Percentiles rank a stretch among this genome's conserved stretches.
Evolutionary conservation across 2,888 invertebrate species (phyloP).

Genomic region (Glyphotaelius pellucidus): DNA sequence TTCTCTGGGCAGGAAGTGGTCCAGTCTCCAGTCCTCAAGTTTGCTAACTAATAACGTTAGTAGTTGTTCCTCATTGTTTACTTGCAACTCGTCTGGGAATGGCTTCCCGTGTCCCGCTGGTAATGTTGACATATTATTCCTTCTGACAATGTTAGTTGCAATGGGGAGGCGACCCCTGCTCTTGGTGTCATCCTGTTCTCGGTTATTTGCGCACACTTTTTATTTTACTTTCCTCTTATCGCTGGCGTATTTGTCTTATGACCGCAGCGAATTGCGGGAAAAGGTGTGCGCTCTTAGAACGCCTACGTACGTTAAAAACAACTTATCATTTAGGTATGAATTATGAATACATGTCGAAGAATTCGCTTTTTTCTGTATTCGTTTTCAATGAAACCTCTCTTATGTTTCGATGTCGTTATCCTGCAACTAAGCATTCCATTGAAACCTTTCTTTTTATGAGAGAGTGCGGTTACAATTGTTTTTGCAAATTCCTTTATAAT

Average conservation of each 20-base stretch:
- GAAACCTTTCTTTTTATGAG: too few species aligned
- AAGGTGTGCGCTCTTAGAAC: background rate
- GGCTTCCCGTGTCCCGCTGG: background rate
- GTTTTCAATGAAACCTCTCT: too few species aligned
- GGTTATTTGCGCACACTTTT: background rate
- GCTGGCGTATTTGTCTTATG: background rate
- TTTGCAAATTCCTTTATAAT: too few species aligned
- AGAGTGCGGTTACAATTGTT: too few species aligned
- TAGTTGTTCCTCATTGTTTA: too few species aligned
- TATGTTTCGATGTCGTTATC: too few species aligned
- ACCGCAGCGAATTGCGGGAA: background rate
- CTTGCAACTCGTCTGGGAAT: background rate
- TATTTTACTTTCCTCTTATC: background rate
- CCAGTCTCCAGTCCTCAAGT: background rate
- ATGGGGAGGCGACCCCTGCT: background rate
- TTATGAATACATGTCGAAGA: too few species aligned
- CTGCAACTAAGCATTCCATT: too few species aligned
- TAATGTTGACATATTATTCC: background rate
- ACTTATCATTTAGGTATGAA: background rate
- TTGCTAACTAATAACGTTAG: background rate
- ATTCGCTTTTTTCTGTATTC: background rate
- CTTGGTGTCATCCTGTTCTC: background rate
- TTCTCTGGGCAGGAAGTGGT: background rate
- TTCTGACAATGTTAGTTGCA: background rate
- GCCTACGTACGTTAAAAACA: background rate